These are phyloP conservation scores for Odontothrips loti DNA, from an alignment of 2,888 invertebrate species.

Conservation along the genomic window DNA sequence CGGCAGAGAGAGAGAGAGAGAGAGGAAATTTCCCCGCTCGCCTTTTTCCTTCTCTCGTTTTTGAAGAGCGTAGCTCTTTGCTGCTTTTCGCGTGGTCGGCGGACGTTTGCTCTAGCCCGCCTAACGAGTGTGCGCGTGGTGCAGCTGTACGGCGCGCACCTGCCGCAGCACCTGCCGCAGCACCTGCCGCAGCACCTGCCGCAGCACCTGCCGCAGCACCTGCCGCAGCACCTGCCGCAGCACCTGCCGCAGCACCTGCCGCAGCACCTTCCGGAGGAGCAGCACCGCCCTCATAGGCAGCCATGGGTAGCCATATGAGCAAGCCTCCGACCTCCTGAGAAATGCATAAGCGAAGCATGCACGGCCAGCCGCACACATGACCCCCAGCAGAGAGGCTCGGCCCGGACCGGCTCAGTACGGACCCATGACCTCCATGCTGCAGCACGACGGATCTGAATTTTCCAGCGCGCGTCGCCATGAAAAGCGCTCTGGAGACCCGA, in stretches of 20 bases:
- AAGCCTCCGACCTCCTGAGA: background rate
- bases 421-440: too few relatives aligned
- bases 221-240: too few relatives aligned
- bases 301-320: too few relatives aligned
- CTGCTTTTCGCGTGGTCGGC: background rate
- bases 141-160: background rate
- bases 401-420: background rate
- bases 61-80: background rate
- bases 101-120: background rate
- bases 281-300: too few relatives aligned
- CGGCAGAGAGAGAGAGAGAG: too few relatives aligned
- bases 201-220: too few relatives aligned
- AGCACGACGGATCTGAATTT: background rate
- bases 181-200: too few relatives aligned
- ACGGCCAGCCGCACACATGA: background rate
- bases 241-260: too few relatives aligned
- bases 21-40: too few relatives aligned
- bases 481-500: background rate
- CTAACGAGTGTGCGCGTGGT: background rate
- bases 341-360: background rate
- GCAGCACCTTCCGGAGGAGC: too few relatives aligned
- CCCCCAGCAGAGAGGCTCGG: background rate
- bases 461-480: background rate
- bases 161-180: background rate
- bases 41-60: background rate